Percentiles rank a stretch among this genome's conserved stretches.
phyloP scores from a whole-genome alignment of 2,888 invertebrate species.

The Patella caerulea region DNA sequence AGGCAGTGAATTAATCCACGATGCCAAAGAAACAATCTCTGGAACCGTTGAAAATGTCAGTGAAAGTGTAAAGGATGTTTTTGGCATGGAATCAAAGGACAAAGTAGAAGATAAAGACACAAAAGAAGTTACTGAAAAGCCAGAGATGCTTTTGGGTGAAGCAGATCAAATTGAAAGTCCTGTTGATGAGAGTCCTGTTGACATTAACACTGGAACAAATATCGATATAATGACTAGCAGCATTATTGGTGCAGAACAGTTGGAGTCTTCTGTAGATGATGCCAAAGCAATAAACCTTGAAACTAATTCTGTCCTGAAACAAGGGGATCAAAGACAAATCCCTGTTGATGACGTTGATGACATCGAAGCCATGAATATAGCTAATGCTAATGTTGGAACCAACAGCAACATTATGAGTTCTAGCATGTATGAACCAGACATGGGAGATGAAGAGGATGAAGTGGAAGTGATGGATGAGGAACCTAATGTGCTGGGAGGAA shows the following conservation, averaged over 20 bases:
- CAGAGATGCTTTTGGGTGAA: neutral
- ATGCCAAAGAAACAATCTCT: neutral
- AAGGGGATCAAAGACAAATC: too few species aligned
- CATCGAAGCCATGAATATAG: too few species aligned
- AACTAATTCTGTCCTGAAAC: too few species aligned
- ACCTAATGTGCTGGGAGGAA: neutral
- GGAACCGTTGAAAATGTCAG: neutral
- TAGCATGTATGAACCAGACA: constrained; percentile 1
- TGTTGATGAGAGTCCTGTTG: neutral
- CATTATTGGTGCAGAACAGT: too few species aligned
- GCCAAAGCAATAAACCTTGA: too few species aligned
- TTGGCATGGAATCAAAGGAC: neutral
- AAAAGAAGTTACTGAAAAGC: neutral
- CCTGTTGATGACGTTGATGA: too few species aligned
- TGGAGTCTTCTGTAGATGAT: too few species aligned
- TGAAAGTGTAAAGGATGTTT: neutral
- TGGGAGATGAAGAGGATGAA: neutral
- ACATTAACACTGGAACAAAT: too few species aligned
- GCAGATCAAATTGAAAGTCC: neutral
- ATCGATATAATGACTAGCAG: too few species aligned
- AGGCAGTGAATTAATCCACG: neutral
- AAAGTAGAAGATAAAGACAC: too few species aligned
- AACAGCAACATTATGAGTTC: neutral
- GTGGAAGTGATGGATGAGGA: neutral
- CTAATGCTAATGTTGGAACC: too few species aligned